Evolutionary conservation across 1,140 invertebrate genomes (phyloP).

Genomic region (Bombus pyrosoma): DNA sequence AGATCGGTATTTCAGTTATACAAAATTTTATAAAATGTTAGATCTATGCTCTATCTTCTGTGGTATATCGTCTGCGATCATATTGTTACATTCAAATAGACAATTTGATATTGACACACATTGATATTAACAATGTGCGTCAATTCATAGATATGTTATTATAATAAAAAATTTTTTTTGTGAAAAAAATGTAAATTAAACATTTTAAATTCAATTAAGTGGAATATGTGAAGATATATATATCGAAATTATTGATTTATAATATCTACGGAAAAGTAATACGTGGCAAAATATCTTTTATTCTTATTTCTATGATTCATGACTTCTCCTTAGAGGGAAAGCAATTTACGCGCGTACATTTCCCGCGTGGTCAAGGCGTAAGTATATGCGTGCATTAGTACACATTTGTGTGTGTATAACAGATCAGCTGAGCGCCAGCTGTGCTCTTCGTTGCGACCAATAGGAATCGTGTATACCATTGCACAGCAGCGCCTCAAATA

Average conservation of each 20-base stretch:
- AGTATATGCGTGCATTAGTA: slow-evolving; percentile 40
- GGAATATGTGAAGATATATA: neutral
- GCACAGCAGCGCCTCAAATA: slow-evolving; percentile 59
- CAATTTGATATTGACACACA: neutral
- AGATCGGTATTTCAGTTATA: neutral
- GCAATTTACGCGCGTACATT: slow-evolving; percentile 74
- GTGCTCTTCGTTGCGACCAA: slow-evolving; percentile 70
- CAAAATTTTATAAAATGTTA: neutral
- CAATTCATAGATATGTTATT: neutral
- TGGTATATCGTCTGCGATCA: neutral
- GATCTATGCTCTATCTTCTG: neutral
- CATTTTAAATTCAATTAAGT: neutral
- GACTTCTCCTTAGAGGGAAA: slow-evolving; percentile 2
- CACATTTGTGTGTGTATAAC: slow-evolving; percentile 39
- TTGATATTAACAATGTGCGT: neutral
- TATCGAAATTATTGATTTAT: neutral
- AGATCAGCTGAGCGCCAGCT: slow-evolving; percentile 82
- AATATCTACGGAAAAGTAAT: neutral
- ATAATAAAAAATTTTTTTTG: too few species aligned
- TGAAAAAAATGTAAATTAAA: neutral
- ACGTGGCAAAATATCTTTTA: slow-evolving; percentile 57
- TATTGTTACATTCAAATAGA: neutral
- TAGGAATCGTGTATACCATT: slow-evolving; percentile 42
- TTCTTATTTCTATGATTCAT: slow-evolving; percentile 5
- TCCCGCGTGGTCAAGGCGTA: slow-evolving; percentile 72